A percentile compares a stretch with the other conserved stretches of the same genome.
These are phyloP conservation scores for Caenorhabditis angaria DNA, from an alignment of 2,888 invertebrate species.

Conservation along the genomic window DNA sequence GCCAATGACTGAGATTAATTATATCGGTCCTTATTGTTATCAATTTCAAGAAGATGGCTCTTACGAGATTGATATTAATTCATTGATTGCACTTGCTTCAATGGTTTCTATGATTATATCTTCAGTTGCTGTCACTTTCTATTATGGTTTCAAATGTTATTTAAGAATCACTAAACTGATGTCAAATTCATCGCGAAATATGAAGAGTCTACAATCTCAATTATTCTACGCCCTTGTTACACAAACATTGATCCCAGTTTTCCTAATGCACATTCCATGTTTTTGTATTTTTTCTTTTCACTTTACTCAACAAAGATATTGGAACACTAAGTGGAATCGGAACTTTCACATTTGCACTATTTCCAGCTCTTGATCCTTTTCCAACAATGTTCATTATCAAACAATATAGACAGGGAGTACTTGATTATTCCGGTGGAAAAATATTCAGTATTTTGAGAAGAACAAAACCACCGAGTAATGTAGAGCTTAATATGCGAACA, in stretches of 20 bases:
- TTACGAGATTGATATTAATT: background rate
- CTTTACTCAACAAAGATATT: background rate
- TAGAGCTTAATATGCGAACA: too few relatives aligned
- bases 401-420: background rate
- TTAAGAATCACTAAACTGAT: background rate
- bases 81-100: background rate
- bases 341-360: background rate
- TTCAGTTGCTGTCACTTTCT: background rate
- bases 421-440: too few relatives aligned
- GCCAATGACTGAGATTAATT: background rate
- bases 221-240: background rate
- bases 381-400: background rate
- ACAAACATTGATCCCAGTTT: background rate
- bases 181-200: too few relatives aligned
- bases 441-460: too few relatives aligned
- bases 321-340: background rate
- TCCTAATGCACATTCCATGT: background rate
- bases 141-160: background rate
- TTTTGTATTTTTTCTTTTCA: background rate
- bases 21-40: background rate
- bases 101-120: background rate
- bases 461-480: too few relatives aligned
- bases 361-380: background rate
- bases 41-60: background rate
- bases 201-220: background rate